Evolutionary conservation across 2,888 invertebrate genomes (phyloP), one percentile per base, ranked within the genome.

Genomic region (Lasioglossum figueresi): DNA sequence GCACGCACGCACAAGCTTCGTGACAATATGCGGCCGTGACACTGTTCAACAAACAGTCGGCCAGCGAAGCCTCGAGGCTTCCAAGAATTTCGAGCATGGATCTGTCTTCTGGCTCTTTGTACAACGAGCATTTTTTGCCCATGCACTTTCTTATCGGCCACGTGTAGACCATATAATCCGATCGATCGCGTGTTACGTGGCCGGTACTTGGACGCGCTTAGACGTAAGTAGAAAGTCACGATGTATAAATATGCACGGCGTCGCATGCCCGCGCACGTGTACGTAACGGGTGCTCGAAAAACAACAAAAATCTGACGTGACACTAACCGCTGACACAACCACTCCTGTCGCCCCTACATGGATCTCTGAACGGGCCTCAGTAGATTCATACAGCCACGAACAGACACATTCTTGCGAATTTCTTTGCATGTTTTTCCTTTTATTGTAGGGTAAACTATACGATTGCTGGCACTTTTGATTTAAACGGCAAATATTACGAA

Each of bases 261-360:
- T 76, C 82, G 83, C 89, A 85, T 91, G 89, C 80, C 82, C 66
- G 83, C 52, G 76, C 84, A 89, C 88, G 90, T 90, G 90, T 83
- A 81, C 79, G 75, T 84, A 87, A 86, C 89, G 84, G 81, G 81
- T 78, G 80, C 70, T 70, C 83, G 63, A 76, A 77, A 84, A 72
- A 72, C 31, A 34, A 80, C 31, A 31, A 86, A 80, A 80, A 71
- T 56, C 76, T 16, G 80, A 78, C 76, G 85, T 79, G 88, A 89
- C 81, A 77, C 75, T 48, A 68, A 16, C 82, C 66, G 74, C 82
- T 83, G 86, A 86, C 78, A 86, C 86, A 86, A 89, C 59, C 5
- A 40, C 27, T 52, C 66, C 19, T 16, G 10, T 23, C 6, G 63
- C 27, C 31, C 27, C 1, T 52, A 10, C 14, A 27, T 12, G 27